phyloP scores from a whole-genome alignment of 1,140 invertebrate species.

The Oncopodura yosiiana region DNA sequence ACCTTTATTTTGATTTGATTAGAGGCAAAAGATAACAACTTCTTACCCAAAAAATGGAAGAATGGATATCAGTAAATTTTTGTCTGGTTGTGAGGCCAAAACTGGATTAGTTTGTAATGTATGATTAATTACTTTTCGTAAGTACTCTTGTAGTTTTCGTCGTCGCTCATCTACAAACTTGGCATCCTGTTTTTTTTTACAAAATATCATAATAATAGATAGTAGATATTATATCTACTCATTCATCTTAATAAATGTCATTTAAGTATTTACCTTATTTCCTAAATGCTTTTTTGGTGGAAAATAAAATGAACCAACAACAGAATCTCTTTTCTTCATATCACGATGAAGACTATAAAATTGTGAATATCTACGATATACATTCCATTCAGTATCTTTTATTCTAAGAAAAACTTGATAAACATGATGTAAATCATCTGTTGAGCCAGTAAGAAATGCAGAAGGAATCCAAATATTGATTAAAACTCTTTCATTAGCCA shows the following conservation, averaged over 20 bases:
- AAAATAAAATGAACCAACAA: slow-evolving; percentile 71
- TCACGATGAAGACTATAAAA: slow-evolving; percentile 71
- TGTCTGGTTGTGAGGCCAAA: slow-evolving; percentile 54
- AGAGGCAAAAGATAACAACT: not conserved
- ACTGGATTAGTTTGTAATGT: slow-evolving; percentile 56
- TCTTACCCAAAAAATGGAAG: slow-evolving; percentile 72
- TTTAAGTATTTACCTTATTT: slow-evolving; percentile 58
- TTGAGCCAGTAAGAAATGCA: slow-evolving; percentile 70
- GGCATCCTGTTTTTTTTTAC: slow-evolving; percentile 51
- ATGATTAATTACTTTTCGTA: slow-evolving; percentile 62
- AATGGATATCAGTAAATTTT: slow-evolving; percentile 58
- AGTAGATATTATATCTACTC: not conserved
- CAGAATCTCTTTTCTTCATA: slow-evolving; percentile 68
- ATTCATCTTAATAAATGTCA: slow-evolving; percentile 16
- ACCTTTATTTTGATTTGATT: not conserved
- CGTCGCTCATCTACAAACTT: slow-evolving; percentile 69
- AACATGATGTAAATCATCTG: slow-evolving; percentile 67
- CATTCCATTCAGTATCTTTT: slow-evolving; percentile 82
- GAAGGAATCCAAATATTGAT: slow-evolving; percentile 87
- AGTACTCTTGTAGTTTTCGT: slow-evolving; percentile 62
- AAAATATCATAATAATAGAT: slow-evolving; percentile 15
- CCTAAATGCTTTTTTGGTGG: slow-evolving; percentile 87
- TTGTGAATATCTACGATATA: slow-evolving; percentile 81
- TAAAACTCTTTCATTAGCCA: slow-evolving; percentile 43
- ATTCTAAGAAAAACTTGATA: slow-evolving; percentile 81